phyloP scores from a whole-genome alignment of 1,140 invertebrate species.

The Eumaeus atala region DNA sequence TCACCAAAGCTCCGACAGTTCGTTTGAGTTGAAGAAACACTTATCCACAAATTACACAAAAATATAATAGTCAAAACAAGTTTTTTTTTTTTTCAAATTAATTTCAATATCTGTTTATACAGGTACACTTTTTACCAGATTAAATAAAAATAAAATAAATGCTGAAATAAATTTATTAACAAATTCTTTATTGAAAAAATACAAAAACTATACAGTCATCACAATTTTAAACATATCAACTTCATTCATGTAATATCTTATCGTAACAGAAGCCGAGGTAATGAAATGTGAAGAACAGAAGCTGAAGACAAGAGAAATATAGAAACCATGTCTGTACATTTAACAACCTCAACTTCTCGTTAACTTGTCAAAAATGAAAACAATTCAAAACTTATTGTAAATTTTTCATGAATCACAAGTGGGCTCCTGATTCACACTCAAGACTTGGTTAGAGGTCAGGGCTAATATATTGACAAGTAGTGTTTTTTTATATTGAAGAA shows the following conservation, averaged over 20 bases:
- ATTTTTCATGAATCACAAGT: neutral
- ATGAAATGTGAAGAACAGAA: constrained; percentile 44
- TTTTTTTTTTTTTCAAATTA: too few relatives aligned
- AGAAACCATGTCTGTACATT: constrained; percentile 33
- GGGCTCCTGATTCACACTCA: neutral
- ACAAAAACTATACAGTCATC: constrained; percentile 9
- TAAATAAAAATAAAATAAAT: neutral
- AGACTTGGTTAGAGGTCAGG: neutral
- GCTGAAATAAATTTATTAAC: neutral
- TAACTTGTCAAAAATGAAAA: constrained; percentile 12
- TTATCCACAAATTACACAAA: too few relatives aligned
- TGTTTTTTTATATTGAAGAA: too few relatives aligned
- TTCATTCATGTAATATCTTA: constrained; percentile 18
- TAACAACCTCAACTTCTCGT: constrained; percentile 61
- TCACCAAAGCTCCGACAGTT: too few relatives aligned
- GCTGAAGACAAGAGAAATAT: constrained; percentile 19
- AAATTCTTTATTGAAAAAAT: constrained; percentile 8
- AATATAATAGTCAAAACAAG: too few relatives aligned
- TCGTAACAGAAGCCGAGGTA: constrained; percentile 49
- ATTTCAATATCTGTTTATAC: too few relatives aligned
- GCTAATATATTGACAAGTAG: neutral
- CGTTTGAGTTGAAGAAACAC: too few relatives aligned
- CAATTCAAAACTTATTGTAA: constrained; percentile 1
- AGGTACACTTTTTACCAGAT: too few relatives aligned
- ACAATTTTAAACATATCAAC: constrained; percentile 8